phyloP scores from a whole-genome alignment of 2,797 vertebrate species.

The Pangasius mekongensis region DNA sequence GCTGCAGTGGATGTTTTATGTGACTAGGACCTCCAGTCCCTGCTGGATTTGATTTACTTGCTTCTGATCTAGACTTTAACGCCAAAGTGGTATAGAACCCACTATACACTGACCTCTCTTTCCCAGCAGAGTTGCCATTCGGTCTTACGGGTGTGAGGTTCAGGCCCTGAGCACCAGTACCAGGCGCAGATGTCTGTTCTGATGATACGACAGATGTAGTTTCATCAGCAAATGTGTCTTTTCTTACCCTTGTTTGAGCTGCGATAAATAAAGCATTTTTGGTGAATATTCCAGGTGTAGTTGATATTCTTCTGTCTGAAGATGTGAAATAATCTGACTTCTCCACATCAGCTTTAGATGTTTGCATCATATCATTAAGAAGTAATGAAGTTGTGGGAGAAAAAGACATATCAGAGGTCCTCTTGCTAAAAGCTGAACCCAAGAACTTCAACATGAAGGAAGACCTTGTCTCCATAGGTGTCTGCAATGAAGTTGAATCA shows the following conservation, averaged over 20 bases:
- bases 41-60: background rate
- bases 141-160: background rate
- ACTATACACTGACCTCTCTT: background rate
- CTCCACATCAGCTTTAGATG: background rate
- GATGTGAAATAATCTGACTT: background rate
- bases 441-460: constrained; percentile 9
- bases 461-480: background rate
- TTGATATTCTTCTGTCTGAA: background rate
- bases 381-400: background rate
- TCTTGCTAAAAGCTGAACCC: constrained; percentile 2
- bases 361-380: background rate
- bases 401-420: background rate
- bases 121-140: background rate
- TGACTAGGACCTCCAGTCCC: background rate
- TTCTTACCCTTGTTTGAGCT: constrained; percentile 16
- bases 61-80: constrained; percentile 15
- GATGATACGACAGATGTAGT: background rate
- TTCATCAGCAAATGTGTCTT: constrained; percentile 2
- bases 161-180: background rate
- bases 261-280: background rate
- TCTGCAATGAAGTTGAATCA: constrained; percentile 4
- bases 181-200: background rate
- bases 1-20: background rate
- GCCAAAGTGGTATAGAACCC: constrained; percentile 8
- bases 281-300: background rate